Percentiles rank a stretch among this genome's conserved stretches.
Conservation (phyloP, 2,888 invertebrate genomes). For the Noctua fimbriata region DNA sequence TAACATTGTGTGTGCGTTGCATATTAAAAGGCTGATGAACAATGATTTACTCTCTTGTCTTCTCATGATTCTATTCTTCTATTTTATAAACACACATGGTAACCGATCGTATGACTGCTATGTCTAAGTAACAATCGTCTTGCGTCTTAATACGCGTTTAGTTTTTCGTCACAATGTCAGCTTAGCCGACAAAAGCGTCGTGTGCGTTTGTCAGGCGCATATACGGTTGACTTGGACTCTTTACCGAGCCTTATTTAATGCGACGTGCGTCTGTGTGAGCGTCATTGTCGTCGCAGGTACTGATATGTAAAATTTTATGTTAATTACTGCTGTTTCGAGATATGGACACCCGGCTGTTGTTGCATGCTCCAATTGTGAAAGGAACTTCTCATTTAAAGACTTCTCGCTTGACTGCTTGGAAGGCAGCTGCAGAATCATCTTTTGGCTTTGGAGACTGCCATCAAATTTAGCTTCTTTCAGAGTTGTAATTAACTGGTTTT, state of each 20-base stretch:
- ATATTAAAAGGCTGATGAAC: constrained; percentile 24
- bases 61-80: constrained; percentile 5
- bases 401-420: constrained; percentile 30
- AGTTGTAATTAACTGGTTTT: not conserved
- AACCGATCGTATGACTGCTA: constrained; percentile 23
- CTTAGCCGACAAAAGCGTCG: constrained; percentile 63
- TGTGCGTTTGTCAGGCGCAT: constrained; percentile 68
- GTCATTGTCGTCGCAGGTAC: constrained; percentile 67
- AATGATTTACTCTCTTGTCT: constrained; percentile 25
- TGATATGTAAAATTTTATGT: constrained; percentile 63
- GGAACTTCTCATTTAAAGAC: constrained; percentile 41
- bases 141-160: constrained; percentile 45
- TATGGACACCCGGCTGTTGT: constrained; percentile 25
- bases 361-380: constrained; percentile 35
- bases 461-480: constrained; percentile 3
- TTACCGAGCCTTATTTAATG: constrained; percentile 58
- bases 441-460: constrained; percentile 5
- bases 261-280: constrained; percentile 58
- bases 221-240: constrained; percentile 60
- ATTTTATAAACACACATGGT: constrained; percentile 26
- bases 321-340: constrained; percentile 54
- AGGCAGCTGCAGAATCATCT: constrained; percentile 29
- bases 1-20: constrained; percentile 18
- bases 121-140: constrained; percentile 17
- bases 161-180: constrained; percentile 50